These are phyloP conservation scores for Drosophila diplacantha DNA, from an alignment of 2,888 invertebrate species.

Conservation along the genomic window DNA sequence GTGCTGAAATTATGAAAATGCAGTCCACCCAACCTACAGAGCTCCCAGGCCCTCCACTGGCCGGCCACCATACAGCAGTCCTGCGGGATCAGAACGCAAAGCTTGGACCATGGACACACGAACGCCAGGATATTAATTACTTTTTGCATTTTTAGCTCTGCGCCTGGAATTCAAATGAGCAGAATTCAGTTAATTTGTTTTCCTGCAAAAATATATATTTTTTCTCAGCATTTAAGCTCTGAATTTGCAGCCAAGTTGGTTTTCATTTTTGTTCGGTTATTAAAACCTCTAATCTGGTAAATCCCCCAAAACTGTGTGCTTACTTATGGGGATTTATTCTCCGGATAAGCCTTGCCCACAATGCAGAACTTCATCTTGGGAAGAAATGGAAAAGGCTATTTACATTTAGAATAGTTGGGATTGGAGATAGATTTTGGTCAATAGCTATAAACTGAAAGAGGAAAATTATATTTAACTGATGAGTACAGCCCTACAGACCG, in stretches of 20 bases:
- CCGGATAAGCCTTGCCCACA: not conserved
- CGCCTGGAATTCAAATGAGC: constrained; percentile 49
- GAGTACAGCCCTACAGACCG: too few relatives aligned
- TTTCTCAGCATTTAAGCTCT: constrained; percentile 16
- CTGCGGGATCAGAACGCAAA: constrained; percentile 20
- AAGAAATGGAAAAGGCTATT: too few relatives aligned
- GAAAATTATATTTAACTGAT: constrained; percentile 8
- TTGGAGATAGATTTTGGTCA: not conserved
- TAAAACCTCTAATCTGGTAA: constrained; percentile 6
- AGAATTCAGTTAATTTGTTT: constrained; percentile 59
- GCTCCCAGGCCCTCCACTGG: constrained; percentile 1
- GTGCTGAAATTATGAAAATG: constrained; percentile 63
- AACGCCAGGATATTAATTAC: constrained; percentile 58
- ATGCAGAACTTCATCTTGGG: not conserved
- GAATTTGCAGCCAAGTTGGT: constrained; percentile 28
- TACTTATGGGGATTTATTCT: constrained; percentile 1
- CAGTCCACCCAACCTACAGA: constrained; percentile 25
- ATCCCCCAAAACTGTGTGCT: constrained; percentile 8
- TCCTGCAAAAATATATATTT: constrained; percentile 35
- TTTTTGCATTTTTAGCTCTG: constrained; percentile 50
- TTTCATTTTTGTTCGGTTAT: constrained; percentile 13
- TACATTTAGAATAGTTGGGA: not conserved
- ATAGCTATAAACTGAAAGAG: not conserved
- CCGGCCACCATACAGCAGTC: constrained; percentile 11
- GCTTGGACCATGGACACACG: constrained; percentile 17